Evolutionary conservation across 2,888 invertebrate genomes (phyloP).

Genomic region (Aelia acuminata): DNA sequence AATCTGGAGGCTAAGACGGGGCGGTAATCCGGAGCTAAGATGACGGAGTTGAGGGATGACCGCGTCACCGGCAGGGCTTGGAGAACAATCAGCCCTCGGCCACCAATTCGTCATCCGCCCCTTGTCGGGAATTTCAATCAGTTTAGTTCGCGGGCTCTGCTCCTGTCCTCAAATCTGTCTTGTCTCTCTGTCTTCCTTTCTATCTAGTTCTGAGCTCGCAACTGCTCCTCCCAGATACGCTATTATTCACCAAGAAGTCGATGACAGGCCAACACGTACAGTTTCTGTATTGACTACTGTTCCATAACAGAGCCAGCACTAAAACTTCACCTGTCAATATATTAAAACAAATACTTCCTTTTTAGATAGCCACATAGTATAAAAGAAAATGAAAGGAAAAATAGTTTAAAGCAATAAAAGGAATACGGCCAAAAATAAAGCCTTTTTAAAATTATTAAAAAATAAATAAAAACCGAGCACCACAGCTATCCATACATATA

Average conservation of each 20-base stretch:
- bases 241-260: background rate
- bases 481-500: no score
- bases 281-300: background rate
- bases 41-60: conserved; percentile 53
- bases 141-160: conserved; percentile 29
- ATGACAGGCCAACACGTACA: background rate
- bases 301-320: background rate
- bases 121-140: conserved; percentile 48
- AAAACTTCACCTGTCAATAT: background rate
- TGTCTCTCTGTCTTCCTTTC: conserved; percentile 7
- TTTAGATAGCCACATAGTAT: no score
- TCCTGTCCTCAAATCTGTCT: conserved; percentile 23
- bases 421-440: no score
- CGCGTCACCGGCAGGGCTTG: conserved; percentile 47
- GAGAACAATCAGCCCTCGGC: conserved; percentile 36
- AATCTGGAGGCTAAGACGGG: conserved; percentile 53
- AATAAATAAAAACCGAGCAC: no score
- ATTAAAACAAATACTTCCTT: no score
- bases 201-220: conserved; percentile 25
- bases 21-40: conserved; percentile 36
- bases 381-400: no score
- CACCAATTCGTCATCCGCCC: conserved; percentile 39
- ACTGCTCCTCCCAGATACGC: background rate
- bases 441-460: no score
- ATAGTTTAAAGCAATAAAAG: no score